Percentiles rank a stretch among this genome's conserved stretches.
phyloP scores from a whole-genome alignment of 2,888 invertebrate species.

The Furcula furcula region DNA sequence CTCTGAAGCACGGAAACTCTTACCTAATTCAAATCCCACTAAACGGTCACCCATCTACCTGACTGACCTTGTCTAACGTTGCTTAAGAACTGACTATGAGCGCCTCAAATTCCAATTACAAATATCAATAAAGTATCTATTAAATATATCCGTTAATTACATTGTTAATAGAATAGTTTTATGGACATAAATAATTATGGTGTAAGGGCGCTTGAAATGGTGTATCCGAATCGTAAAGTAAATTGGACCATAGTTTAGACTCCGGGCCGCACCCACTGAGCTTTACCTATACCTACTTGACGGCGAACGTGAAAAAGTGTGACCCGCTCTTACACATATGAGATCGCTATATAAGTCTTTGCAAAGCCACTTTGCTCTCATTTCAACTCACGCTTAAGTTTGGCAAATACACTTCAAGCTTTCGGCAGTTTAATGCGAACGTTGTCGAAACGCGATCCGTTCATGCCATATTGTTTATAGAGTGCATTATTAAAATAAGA shows the following conservation, averaged over 20 bases:
- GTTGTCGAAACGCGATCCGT: constrained; percentile 20
- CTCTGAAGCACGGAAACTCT: too few relatives aligned
- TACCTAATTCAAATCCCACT: too few relatives aligned
- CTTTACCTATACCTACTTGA: constrained; percentile 25
- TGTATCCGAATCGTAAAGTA: constrained; percentile 23
- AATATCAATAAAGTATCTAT: too few relatives aligned
- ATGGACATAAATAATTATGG: too few relatives aligned
- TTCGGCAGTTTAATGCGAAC: constrained; percentile 32
- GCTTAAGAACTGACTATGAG: too few relatives aligned
- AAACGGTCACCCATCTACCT: too few relatives aligned
- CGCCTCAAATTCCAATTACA: too few relatives aligned
- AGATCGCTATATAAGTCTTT: constrained; percentile 77
- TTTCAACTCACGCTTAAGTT: constrained; percentile 74
- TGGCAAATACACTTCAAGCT: constrained; percentile 66
- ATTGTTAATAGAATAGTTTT: too few relatives aligned
- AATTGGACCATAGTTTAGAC: constrained; percentile 32
- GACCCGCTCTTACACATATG: constrained; percentile 81
- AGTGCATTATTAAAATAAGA: constrained; percentile 30
- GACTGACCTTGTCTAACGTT: too few relatives aligned
- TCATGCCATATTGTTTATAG: constrained; percentile 28
- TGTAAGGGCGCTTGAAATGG: constrained; percentile 19
- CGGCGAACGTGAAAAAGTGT: constrained; percentile 78
- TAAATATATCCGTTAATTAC: neutral
- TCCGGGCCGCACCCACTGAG: constrained; percentile 67
- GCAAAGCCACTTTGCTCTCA: constrained; percentile 76